phyloP scores from a whole-genome alignment of 2,113 vertebrate genomes.

The Bucco capensis region DNA sequence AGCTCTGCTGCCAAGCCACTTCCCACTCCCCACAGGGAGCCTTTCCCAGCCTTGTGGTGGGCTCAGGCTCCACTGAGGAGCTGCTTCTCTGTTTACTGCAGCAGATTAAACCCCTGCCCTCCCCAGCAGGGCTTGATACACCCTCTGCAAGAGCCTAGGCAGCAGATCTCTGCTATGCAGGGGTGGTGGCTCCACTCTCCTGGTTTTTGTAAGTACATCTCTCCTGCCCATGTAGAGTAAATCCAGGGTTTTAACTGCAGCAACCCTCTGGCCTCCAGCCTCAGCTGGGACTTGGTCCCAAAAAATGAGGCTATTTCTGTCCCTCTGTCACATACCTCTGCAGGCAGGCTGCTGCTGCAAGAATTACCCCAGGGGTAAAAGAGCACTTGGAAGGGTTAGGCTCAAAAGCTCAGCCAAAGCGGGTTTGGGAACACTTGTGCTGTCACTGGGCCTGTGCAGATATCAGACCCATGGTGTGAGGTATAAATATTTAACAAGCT shows the following conservation, averaged over 20 bases:
- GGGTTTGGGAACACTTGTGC: not conserved
- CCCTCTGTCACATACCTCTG: accelerated
- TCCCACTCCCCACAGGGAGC: accelerated
- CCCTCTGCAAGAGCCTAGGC: not conserved
- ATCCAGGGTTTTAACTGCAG: not conserved
- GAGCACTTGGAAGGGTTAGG: not conserved
- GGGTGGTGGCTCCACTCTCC: accelerated
- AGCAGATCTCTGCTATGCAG: not conserved
- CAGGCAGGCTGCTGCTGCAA: not conserved
- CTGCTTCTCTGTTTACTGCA: not conserved
- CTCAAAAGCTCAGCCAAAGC: not conserved
- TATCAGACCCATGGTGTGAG: accelerated
- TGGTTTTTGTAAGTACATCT: not conserved
- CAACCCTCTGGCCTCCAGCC: not conserved
- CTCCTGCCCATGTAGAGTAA: not conserved
- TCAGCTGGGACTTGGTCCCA: not conserved
- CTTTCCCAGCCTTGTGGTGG: accelerated
- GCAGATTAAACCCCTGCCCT: not conserved
- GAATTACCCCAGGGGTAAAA: not conserved
- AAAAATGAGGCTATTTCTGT: not conserved
- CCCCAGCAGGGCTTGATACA: not conserved
- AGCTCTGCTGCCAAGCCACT: not conserved
- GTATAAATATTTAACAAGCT: not conserved
- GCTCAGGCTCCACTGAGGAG: not conserved
- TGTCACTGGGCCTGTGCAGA: not conserved